Percentiles rank a stretch among this genome's conserved stretches.
phyloP scores from a whole-genome alignment of 2,113 vertebrate species.

The Cygnus buccinator region DNA sequence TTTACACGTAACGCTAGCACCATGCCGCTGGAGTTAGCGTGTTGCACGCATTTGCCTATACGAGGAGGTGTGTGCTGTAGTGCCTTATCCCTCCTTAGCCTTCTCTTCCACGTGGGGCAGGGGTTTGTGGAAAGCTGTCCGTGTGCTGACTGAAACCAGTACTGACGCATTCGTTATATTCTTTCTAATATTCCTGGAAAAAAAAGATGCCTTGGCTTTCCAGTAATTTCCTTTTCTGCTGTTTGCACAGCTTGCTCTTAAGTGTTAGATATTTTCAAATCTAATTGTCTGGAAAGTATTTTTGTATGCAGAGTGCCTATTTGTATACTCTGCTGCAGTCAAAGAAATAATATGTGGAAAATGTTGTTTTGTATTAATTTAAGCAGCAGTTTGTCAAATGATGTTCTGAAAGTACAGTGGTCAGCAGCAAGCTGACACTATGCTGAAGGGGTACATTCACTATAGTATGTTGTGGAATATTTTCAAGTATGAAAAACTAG shows the following conservation, averaged over 20 bases:
- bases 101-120: not conserved
- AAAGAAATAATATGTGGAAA: not conserved
- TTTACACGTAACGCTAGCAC: too few species aligned
- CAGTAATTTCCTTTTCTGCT: not conserved
- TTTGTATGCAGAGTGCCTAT: not conserved
- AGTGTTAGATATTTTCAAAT: not conserved
- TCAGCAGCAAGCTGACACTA: accelerated
- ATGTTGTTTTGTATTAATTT: not conserved
- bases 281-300: not conserved
- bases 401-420: not conserved
- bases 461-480: accelerated
- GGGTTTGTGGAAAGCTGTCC: not conserved
- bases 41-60: accelerated
- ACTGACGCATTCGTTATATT: not conserved
- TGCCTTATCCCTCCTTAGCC: not conserved
- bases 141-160: not conserved
- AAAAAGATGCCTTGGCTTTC: not conserved
- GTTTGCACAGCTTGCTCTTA: not conserved
- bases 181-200: not conserved
- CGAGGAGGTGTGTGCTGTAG: accelerated
- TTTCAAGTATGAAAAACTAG: not conserved
- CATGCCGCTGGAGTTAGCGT: too few species aligned
- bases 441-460: not conserved
- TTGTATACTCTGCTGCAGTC: not conserved
- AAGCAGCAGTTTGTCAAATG: not conserved